Evolutionary conservation across 2,797 vertebrate species (phyloP).

Genomic region (Malurus splendens): DNA sequence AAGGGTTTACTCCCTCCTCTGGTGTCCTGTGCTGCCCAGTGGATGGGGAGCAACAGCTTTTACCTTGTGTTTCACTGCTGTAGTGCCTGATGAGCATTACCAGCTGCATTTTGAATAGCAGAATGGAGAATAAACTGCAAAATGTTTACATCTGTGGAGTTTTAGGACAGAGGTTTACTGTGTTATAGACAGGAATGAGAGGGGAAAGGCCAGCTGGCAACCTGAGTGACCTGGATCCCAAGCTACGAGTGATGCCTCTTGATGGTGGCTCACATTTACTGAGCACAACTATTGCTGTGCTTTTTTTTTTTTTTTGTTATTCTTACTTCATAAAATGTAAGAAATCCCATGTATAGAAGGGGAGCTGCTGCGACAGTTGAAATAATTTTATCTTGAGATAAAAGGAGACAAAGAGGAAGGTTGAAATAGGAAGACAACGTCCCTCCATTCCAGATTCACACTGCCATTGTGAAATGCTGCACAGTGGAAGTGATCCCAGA

Average conservation of each 20-base stretch:
- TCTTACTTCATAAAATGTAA: not conserved
- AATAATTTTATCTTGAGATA: not conserved
- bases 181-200: not conserved
- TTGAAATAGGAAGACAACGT: not conserved
- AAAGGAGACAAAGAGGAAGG: not conserved
- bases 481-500: not conserved
- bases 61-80: not conserved
- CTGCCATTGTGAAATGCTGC: not conserved
- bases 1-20: not conserved
- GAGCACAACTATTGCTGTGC: not conserved
- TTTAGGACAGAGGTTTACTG: not conserved
- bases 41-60: not conserved
- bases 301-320: not conserved
- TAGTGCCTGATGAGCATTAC: not conserved
- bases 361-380: not conserved
- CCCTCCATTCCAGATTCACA: accelerated
- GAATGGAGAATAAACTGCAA: not conserved
- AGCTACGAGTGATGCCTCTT: not conserved
- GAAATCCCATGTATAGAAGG: not conserved
- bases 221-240: not conserved
- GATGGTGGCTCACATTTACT: not conserved
- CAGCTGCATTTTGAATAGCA: not conserved
- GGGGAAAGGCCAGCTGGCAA: not conserved
- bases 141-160: not conserved
- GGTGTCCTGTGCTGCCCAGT: not conserved